Base-by-base conservation (phyloP, 2,113 vertebrate genomes). In the Micronycteris hirsuta region DNA sequence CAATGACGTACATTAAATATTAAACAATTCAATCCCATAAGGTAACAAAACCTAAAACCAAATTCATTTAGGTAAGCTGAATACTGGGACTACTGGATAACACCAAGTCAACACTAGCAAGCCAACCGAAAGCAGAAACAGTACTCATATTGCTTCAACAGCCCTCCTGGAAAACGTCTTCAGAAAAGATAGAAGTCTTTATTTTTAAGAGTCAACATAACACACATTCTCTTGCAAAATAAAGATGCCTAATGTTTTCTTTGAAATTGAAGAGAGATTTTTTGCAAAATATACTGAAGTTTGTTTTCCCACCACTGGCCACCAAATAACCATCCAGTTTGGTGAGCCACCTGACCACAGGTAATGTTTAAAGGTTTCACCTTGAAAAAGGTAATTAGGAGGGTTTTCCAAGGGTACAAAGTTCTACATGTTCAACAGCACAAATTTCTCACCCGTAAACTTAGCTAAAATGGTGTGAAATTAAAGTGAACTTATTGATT, bases 21-120 rank as follows among this genome's bases (percentile, higher is more conserved):
- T 76, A 80, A 93, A 56, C 28, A 89, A n/a, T 61, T 78, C 80
- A 87, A 61, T 49, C 20, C 33, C 74, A 56, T 19, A 68, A 91
- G 13, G 20, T 73, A 88, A 36, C 56, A 88, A 95, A 89, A 93
- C 74, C n/a, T 45, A 77, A 90, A 84, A 81, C 31, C 28, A 88
- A 92, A 90, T 41, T 86, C 24, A n/a, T 17, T 49, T 70, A 45
- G 33, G 14, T 65, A 43, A 56, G 61, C 52, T 76, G 8, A 95
- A 43, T 52, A 77, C n/a, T 33, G 20, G 22, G 2, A 76, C 5
- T 20, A 63, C 20, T 58, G 10, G 7, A 61, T 22, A 89, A 33
- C n/a, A 33, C 33, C 36, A 67, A 49, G 1, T 56, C 31, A 90
- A 71, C 16, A 47, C 38, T 15, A 84, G 15, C 8, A 93, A 86